These are phyloP conservation scores for Turritopsis rubra DNA, from an alignment of 30 jellyfish, hydroid and myxozoan species.

Conservation along the genomic window DNA sequence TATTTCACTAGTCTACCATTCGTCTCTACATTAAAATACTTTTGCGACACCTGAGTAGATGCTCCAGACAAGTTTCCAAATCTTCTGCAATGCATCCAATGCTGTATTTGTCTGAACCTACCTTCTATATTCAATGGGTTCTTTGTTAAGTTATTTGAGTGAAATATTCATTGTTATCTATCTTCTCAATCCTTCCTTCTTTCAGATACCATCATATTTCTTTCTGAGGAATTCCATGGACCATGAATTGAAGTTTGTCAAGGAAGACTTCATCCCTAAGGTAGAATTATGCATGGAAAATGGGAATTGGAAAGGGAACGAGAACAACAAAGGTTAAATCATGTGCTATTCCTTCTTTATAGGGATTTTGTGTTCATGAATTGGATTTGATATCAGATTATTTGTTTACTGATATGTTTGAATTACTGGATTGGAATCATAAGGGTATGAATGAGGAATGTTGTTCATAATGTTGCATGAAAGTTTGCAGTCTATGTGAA, in stretches of 20 bases:
- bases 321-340: neutral
- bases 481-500: no score
- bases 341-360: neutral
- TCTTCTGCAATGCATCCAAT: no score
- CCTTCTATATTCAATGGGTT: no score
- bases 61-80: no score
- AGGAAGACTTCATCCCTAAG: conserved; percentile 22
- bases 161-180: no score
- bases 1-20: no score
- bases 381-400: conserved; percentile 36
- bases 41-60: no score
- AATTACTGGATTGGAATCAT: conserved; percentile 29
- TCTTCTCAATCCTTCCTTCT: neutral
- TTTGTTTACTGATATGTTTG: conserved; percentile 36
- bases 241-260: neutral
- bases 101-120: no score
- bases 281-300: neutral
- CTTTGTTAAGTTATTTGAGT: no score
- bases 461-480: no score
- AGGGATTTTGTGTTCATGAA: conserved; percentile 41
- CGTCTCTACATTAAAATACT: no score
- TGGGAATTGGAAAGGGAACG: neutral
- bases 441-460: conserved; percentile 32
- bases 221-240: conserved; percentile 4
- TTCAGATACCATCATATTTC: conserved; percentile 17